phyloP scores from a whole-genome alignment of 2,888 invertebrate species.

The Liodrosophila aerea region DNA sequence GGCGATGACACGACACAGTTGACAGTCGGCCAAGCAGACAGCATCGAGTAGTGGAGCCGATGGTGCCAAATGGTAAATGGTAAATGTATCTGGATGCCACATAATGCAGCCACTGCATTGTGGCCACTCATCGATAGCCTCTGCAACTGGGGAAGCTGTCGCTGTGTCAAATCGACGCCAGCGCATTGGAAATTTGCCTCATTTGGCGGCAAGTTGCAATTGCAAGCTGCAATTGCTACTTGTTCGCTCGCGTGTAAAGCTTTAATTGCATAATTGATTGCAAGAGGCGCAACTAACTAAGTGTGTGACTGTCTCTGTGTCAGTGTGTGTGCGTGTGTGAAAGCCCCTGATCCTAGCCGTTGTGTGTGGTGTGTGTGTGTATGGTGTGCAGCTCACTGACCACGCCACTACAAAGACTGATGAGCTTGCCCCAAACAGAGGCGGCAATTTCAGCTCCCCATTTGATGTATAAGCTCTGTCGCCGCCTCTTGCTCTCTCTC shows the following conservation, averaged over 20 bases:
- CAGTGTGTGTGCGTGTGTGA: constrained; percentile 13
- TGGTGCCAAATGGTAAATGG: constrained; percentile 3
- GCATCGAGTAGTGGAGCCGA: not conserved
- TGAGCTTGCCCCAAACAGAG: constrained; percentile 51
- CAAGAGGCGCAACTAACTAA: constrained; percentile 49
- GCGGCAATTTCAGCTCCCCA: constrained; percentile 24
- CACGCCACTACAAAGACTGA: constrained; percentile 61
- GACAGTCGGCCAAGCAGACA: constrained; percentile 21
- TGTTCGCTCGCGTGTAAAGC: constrained; percentile 59
- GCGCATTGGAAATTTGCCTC: constrained; percentile 66
- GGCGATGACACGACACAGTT: constrained; percentile 62
- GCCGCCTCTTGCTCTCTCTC: constrained; percentile 22
- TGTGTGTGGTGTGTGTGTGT: constrained; percentile 20
- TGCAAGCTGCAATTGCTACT: constrained; percentile 50
- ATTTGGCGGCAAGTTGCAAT: constrained; percentile 53
- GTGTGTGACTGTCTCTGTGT: constrained; percentile 3
- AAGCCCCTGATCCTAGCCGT: constrained; percentile 37
- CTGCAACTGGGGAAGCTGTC: constrained; percentile 20
- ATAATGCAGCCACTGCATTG: constrained; percentile 4
- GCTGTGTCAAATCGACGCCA: constrained; percentile 60
- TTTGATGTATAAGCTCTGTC: constrained; percentile 34
- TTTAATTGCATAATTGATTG: constrained; percentile 76
- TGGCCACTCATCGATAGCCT: constrained; percentile 11
- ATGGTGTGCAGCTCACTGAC: constrained; percentile 35
- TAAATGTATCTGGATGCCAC: constrained; percentile 15